phyloP scores from a whole-genome alignment of 2,113 vertebrate genomes.

The Notiomystis cincta region DNA sequence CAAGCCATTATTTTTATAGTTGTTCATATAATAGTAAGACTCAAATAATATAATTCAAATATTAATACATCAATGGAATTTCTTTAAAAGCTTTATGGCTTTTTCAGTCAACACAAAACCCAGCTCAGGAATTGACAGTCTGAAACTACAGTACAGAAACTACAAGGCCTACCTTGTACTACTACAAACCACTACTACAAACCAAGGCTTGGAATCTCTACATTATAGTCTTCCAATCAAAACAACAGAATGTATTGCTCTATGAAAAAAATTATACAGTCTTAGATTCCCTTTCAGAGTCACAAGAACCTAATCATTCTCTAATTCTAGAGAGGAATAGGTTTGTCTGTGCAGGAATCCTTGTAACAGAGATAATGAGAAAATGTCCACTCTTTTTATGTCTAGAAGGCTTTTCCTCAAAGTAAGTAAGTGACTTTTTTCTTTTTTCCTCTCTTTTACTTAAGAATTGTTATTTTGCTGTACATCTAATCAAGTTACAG shows the following conservation, averaged over 20 bases:
- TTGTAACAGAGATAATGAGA: neutral
- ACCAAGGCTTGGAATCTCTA: neutral
- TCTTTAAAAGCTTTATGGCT: neutral
- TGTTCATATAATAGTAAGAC: neutral
- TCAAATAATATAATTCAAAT: neutral
- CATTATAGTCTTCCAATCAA: neutral
- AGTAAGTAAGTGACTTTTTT: neutral
- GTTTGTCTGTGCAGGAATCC: neutral
- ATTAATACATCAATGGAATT: neutral
- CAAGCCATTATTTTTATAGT: neutral
- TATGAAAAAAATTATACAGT: neutral
- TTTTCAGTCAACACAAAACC: neutral
- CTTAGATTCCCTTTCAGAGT: neutral
- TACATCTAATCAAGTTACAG: neutral
- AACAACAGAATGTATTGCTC: neutral
- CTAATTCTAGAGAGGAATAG: neutral
- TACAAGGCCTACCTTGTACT: too few relatives aligned
- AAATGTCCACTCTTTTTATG: neutral
- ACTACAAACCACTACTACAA: too few relatives aligned
- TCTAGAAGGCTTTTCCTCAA: neutral
- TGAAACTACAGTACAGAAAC: neutral
- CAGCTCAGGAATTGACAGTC: neutral
- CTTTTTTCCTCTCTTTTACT: neutral
- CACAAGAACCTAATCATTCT: neutral
- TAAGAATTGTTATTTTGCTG: neutral